phyloP scores from a whole-genome alignment of 2,113 vertebrate species.

The Mus spicilegus region DNA sequence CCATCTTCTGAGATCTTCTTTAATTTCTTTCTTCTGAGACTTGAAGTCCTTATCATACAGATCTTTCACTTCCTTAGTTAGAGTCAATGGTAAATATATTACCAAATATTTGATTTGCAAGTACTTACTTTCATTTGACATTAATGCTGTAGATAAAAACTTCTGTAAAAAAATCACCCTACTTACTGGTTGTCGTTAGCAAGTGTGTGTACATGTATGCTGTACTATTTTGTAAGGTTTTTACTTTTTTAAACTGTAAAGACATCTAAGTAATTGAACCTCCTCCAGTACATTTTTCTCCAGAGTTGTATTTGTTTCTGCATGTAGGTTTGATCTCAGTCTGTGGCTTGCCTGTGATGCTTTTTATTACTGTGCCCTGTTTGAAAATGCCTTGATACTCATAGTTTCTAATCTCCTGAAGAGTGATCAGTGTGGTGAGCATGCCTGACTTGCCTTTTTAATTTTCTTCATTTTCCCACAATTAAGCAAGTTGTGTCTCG shows the following conservation, averaged over 20 bases:
- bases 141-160: background rate
- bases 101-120: background rate
- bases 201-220: slow-evolving; percentile 46
- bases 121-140: background rate
- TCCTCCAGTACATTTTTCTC: slow-evolving; percentile 53
- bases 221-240: slow-evolving; percentile 48
- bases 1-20: too few species aligned
- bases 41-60: too few species aligned
- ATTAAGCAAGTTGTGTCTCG: slow-evolving; percentile 74
- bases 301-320: slow-evolving; percentile 62
- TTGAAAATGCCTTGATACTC: slow-evolving; percentile 74
- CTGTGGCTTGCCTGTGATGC: slow-evolving; percentile 59
- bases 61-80: too few species aligned
- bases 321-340: slow-evolving; percentile 62
- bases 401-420: background rate
- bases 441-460: slow-evolving; percentile 64
- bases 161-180: background rate
- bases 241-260: slow-evolving; percentile 70
- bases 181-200: background rate
- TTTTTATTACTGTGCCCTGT: slow-evolving; percentile 60
- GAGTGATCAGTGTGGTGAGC: slow-evolving; percentile 41
- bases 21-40: too few species aligned
- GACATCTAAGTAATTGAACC: slow-evolving; percentile 61
- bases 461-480: slow-evolving; percentile 71
- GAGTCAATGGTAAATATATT: background rate